Conservation (phyloP, 2,888 invertebrate genomes). For the Polydesmus complanatus region DNA sequence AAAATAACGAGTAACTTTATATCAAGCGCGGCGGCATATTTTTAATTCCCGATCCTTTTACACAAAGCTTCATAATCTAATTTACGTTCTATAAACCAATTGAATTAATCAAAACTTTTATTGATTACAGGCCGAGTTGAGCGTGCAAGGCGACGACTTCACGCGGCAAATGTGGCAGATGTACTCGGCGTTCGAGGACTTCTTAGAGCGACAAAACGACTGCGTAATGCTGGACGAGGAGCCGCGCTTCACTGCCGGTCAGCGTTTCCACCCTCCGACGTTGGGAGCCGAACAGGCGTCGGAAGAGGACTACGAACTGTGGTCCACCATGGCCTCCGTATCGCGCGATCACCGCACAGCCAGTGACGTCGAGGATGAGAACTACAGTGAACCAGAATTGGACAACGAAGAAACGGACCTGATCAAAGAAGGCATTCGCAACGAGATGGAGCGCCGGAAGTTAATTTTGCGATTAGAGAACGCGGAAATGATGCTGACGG, state of each 20-base stretch:
- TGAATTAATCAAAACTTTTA: no score
- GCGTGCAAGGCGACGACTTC: constrained; percentile 30
- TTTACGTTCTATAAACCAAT: no score
- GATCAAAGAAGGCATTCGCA: not conserved
- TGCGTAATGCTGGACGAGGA: not conserved
- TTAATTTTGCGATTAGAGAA: not conserved
- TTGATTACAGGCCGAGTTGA: constrained; percentile 27
- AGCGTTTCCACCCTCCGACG: not conserved
- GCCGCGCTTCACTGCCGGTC: not conserved
- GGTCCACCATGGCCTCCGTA: not conserved
- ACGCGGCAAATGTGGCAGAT: constrained; percentile 31
- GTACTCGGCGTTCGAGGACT: constrained; percentile 30
- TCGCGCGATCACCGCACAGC: not conserved
- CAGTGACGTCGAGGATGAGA: not conserved
- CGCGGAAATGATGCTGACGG: not conserved
- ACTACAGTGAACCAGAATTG: not conserved
- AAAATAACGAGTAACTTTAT: no score
- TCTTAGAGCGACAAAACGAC: constrained; percentile 24
- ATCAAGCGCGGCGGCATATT: no score
- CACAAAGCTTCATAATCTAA: no score
- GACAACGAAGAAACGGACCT: not conserved
- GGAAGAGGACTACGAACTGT: not conserved
- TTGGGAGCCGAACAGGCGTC: not conserved
- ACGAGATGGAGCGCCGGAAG: not conserved
- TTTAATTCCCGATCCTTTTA: no score